Evolutionary conservation across 2,113 vertebrate genomes (phyloP).

Genomic region (Sturnira hondurensis): DNA sequence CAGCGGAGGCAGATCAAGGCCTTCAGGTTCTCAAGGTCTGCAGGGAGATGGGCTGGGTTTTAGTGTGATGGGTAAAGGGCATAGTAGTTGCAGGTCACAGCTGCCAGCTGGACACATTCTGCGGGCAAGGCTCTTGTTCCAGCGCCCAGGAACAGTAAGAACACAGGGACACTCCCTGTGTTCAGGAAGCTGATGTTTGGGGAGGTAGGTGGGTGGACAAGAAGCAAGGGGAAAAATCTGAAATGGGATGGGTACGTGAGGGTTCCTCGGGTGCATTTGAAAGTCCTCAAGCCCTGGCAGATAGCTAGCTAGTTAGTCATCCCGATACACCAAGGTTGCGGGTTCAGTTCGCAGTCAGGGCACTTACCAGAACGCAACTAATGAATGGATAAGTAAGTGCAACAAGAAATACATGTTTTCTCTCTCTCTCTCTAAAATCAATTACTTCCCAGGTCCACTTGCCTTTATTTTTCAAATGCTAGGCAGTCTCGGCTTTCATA

Average conservation of each 20-base stretch:
- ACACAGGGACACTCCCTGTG: not conserved
- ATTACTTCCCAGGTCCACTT: not conserved
- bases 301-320: not conserved
- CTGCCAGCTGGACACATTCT: not conserved
- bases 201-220: fast-evolving
- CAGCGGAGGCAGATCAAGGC: constrained; percentile 66
- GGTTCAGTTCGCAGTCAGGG: not conserved
- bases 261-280: not conserved
- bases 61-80: not conserved
- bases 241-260: not conserved
- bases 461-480: not conserved
- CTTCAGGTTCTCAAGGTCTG: constrained; percentile 32
- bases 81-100: not conserved
- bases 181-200: not conserved
- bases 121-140: not conserved
- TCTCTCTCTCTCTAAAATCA: not conserved
- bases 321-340: not conserved
- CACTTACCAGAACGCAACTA: not conserved
- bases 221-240: not conserved
- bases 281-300: not conserved
- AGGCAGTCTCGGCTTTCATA: not conserved
- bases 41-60: not conserved
- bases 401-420: not conserved
- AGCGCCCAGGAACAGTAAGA: not conserved
- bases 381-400: not conserved